Evolutionary conservation across 2,888 invertebrate species (phyloP).

Genomic region (Drosophila nigricruria): DNA sequence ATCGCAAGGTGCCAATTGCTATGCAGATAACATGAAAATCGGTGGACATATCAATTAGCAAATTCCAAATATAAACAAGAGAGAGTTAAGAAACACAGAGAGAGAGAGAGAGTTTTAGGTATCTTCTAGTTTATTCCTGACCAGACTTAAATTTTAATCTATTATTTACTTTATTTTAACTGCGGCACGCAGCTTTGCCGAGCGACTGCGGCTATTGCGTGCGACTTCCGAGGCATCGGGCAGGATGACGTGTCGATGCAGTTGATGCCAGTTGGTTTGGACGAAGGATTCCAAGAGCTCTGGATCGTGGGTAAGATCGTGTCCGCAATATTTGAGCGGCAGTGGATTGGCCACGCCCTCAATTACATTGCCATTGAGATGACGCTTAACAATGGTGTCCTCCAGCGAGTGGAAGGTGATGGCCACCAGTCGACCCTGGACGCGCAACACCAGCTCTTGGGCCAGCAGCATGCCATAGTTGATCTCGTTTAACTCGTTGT

Average conservation of each 20-base stretch:
- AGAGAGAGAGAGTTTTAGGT: not conserved
- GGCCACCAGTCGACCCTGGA: constrained; percentile 91
- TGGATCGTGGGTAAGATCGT: constrained; percentile 87
- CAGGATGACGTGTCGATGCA: constrained; percentile 92
- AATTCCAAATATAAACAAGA: not conserved
- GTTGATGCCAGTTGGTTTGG: constrained; percentile 90
- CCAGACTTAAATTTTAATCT: constrained; percentile 12
- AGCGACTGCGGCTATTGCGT: constrained; percentile 93
- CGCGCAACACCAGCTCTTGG: constrained; percentile 91
- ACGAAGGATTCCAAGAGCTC: constrained; percentile 88
- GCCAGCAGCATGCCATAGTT: constrained; percentile 94
- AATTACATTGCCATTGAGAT: constrained; percentile 91
- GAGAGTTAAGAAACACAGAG: not conserved
- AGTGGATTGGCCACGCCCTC: constrained; percentile 90
- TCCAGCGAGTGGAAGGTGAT: constrained; percentile 97
- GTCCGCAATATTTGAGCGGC: constrained; percentile 90
- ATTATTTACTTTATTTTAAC: constrained; percentile 87
- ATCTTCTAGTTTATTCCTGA: constrained; percentile 51
- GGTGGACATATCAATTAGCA: constrained; percentile 36
- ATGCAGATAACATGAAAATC: constrained; percentile 30
- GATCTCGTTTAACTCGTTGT: constrained; percentile 97
- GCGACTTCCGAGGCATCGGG: constrained; percentile 91
- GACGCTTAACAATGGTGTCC: constrained; percentile 96
- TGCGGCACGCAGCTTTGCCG: constrained; percentile 95
- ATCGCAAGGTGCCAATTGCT: constrained; percentile 67